These are phyloP conservation scores for Xylocopa sonorina DNA, from an alignment of 1,140 invertebrate genomes.

Conservation along the genomic window DNA sequence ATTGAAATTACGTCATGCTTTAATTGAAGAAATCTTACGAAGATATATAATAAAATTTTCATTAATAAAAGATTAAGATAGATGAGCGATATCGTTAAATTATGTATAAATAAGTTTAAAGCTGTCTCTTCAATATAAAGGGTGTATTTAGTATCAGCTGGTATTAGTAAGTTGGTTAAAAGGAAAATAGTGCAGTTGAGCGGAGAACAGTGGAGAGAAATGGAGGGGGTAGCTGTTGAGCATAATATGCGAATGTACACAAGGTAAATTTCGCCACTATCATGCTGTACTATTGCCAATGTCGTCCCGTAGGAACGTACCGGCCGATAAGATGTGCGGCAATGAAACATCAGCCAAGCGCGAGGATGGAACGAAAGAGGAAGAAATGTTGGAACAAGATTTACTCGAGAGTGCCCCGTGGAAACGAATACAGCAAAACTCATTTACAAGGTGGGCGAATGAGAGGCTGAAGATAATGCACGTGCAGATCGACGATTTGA, in stretches of 20 bases:
- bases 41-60: too few relatives aligned
- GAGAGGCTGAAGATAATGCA: conserved; percentile 93
- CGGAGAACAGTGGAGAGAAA: too few relatives aligned
- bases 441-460: conserved; percentile 97
- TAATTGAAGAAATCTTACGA: too few relatives aligned
- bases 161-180: too few relatives aligned
- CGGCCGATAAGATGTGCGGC: conserved; percentile 81
- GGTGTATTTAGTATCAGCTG: too few relatives aligned
- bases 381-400: conserved; percentile 90
- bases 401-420: conserved; percentile 95
- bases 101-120: too few relatives aligned
- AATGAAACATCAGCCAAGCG: conserved; percentile 81
- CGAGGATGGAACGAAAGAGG: conserved; percentile 85
- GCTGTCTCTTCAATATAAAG: too few relatives aligned
- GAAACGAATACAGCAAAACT: conserved; percentile 97
- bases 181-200: too few relatives aligned
- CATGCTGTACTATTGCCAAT: conserved; percentile 40
- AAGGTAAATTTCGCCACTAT: conserved; percentile 36
- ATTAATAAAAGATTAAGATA: too few relatives aligned
- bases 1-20: too few relatives aligned
- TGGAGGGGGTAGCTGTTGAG: not conserved
- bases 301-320: conserved; percentile 47
- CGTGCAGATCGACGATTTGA: conserved; percentile 90
- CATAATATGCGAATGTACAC: conserved; percentile 8
- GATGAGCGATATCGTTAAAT: too few relatives aligned